Base-by-base conservation (phyloP, 2,888 invertebrate species). In the Boloria euphrosyne region DNA sequence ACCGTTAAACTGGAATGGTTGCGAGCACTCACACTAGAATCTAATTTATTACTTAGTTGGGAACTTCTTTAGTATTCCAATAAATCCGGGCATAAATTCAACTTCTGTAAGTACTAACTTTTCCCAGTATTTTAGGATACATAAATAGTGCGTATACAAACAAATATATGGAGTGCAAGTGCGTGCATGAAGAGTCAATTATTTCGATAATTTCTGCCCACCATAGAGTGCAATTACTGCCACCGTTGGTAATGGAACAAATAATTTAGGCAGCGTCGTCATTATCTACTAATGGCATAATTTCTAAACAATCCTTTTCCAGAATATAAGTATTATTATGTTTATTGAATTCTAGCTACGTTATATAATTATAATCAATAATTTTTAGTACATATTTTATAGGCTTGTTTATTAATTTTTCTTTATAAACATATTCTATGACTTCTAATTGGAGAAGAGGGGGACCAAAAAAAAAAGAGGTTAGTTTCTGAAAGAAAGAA, bases 1-100 rank as follows among this genome's bases (percentile, higher is more conserved):
- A 65, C 51, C 17, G 47, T 53, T 52, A 65, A 59, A 53, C 59
- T 65, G 16, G 27, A 59, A 65, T 52, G 44, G 59, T 59, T 59
- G 38, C 58, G 46, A 58, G 57, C 57, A 57, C 63, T 58, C 57
- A 57, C 57, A 44, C 17, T 16, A 51, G 44, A 64, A 51, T 3
- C 22, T 57, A 57, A 58, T 58, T 64, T 64, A 64, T 64, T 50
- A 55, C 58, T 58, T 31, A 58, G 57, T 44, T 58, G 22, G 31
- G 6, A 64, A 58, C n/a, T 52, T 64, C 51, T 58, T 64, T 64
- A 52, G 52, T 59, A 46, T 65, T 46, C 46, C 31, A 38, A 53
- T 59, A 59, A 53, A 65, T 47, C 18, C 6, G 18, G 38, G 10
- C 17, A 59, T 58, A 53, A 31, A 53, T 59, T 58, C 17, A 52